Percentiles rank a stretch among this genome's conserved stretches.
phyloP scores from a whole-genome alignment of 2,797 vertebrate genomes.

The Sciaenops ocellatus region DNA sequence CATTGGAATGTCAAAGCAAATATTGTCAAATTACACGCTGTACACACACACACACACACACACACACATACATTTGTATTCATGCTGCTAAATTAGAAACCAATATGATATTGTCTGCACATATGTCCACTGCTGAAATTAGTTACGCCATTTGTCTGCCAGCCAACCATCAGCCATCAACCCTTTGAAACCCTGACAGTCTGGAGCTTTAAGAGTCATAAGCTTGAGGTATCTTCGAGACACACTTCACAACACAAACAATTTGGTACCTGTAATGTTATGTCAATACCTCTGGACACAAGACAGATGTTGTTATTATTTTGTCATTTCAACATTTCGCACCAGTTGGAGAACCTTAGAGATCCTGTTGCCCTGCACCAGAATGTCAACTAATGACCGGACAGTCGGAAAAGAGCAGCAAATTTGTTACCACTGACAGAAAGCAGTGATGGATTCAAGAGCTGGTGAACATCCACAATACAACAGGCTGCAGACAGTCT shows the following conservation, averaged over 20 bases:
- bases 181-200: constrained; percentile 63
- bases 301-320: constrained; percentile 99
- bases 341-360: constrained; percentile 87
- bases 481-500: constrained; percentile 49
- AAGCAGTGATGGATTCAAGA: constrained; percentile 86
- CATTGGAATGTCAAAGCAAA: neutral
- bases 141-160: constrained; percentile 55
- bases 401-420: constrained; percentile 83
- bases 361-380: constrained; percentile 87
- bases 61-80: neutral
- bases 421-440: constrained; percentile 84
- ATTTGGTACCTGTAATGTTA: constrained; percentile 93
- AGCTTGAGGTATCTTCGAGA: constrained; percentile 90
- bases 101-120: neutral
- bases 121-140: constrained; percentile 34
- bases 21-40: constrained; percentile 3
- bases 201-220: constrained; percentile 79
- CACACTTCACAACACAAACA: constrained; percentile 95
- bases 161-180: constrained; percentile 59
- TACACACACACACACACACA: neutral
- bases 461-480: constrained; percentile 67
- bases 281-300: constrained; percentile 94
- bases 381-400: constrained; percentile 88
- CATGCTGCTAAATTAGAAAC: constrained; percentile 3
- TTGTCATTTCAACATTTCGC: constrained; percentile 91